Conservation (phyloP, 2,113 vertebrate species). For the Callipepla californica region DNA sequence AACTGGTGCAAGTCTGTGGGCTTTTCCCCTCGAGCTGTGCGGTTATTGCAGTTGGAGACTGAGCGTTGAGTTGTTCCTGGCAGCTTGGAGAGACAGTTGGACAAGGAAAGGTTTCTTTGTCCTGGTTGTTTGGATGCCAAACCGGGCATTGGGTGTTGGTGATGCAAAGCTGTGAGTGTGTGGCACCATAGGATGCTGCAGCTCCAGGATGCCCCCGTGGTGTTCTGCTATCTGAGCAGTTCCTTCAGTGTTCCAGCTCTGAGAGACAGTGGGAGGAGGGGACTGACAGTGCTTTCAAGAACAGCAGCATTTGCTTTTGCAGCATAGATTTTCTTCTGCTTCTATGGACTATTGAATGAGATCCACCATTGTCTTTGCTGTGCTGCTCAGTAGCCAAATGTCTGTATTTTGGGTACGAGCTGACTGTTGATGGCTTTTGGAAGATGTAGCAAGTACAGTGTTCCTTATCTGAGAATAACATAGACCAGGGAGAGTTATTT, state of each 20-base stretch:
- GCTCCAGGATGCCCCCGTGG: neutral
- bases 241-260: neutral
- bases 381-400: neutral
- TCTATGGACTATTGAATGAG: neutral
- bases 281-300: neutral
- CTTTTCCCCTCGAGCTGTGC: neutral
- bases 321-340: neutral
- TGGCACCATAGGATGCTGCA: neutral
- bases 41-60: neutral
- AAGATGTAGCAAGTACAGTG: neutral
- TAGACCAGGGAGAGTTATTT: neutral
- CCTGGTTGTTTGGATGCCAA: neutral
- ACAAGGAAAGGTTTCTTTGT: neutral
- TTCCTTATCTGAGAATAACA: neutral
- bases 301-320: neutral
- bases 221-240: neutral
- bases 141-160: neutral
- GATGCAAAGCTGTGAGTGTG: accelerated
- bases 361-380: neutral
- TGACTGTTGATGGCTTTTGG: neutral
- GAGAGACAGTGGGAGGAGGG: neutral
- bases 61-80: neutral
- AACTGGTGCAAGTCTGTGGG: neutral
- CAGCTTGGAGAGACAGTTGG: neutral
- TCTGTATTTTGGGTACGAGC: neutral